Percentiles rank a stretch among this genome's conserved stretches.
Conservation (phyloP, 2,113 vertebrate genomes). For the Trogon melanurus region DNA sequence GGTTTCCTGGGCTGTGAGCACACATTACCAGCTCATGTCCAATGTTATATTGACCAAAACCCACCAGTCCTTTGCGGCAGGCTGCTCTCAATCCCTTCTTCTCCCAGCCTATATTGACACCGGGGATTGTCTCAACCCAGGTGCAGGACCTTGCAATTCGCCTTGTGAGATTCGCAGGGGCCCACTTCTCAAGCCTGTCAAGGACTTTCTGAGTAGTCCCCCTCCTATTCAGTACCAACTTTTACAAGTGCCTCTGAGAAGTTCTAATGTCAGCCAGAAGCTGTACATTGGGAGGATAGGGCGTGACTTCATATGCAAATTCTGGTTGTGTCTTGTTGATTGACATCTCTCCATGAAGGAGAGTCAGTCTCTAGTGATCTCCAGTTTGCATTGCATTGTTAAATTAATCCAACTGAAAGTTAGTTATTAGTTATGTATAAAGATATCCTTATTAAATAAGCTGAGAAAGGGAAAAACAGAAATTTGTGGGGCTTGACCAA, state of each 20-base stretch:
- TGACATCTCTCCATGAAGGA: neutral
- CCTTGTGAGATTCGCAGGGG: rapidly evolving
- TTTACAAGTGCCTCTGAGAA: neutral
- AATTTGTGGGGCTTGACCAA: slow-evolving; percentile 28
- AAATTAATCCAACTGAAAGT: neutral
- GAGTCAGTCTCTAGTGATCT: neutral
- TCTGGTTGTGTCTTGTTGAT: rapidly evolving
- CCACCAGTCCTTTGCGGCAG: no score
- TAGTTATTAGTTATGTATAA: neutral
- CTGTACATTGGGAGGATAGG: neutral
- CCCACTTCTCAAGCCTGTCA: neutral
- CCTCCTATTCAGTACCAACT: neutral
- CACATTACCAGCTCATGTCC: rapidly evolving
- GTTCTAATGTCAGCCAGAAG: neutral
- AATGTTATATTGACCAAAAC: neutral
- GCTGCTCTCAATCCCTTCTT: neutral
- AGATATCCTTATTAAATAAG: neutral
- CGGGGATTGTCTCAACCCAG: neutral
- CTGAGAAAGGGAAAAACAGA: neutral
- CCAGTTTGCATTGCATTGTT: neutral
- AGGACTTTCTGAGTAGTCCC: neutral
- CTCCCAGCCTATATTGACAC: neutral
- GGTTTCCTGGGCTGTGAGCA: neutral
- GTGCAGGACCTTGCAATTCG: neutral
- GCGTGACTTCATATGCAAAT: neutral